Base-by-base conservation (phyloP, 1,140 invertebrate species). In the Nephotettix cincticeps region DNA sequence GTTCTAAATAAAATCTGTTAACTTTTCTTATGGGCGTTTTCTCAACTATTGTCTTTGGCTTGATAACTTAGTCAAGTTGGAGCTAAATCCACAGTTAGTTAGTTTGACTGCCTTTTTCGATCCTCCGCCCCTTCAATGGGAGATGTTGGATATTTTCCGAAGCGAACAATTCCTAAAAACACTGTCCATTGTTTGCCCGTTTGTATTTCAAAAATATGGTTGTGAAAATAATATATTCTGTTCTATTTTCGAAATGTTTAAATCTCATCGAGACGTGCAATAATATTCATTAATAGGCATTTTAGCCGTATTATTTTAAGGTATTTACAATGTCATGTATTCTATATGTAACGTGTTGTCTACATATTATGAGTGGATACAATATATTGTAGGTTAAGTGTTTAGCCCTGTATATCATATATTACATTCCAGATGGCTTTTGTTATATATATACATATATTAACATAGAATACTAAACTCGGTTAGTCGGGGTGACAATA, bases 241-340 rank as follows among this genome's bases (percentile, higher is more conserved):
- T 63, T 63, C 58, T 63, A 63, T 63, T 63, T 63, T 63, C 58
- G 58, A 63, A 63, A 63, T 27, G 28, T 63, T 63, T 63, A n/a
- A 27, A 28, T 19, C 47, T 51, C 47, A 51, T 51, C n/a, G 28
- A 27, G 25, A 28, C 58, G 58, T 63, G 58, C 58, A 63, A 63
- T 63, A 63, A 63, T 63, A 63, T 27, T 63, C 58, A 63, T 63
- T 27, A 56, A 9, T 14, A 63, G 23, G 58, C 23, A 19, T 63
- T 63, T 51, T 51, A 51, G 47, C 47, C 47, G 47, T 28, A 63
- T 29, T 63, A 63, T 27, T 29, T 27, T 27, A 63, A 23, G 28
- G 58, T 27, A 54, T 54, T 27, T 63, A 63, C 28, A 63, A 28
- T 63, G 23, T 63, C 28, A 25, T 27, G 28, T 28, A 63, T 30